These are phyloP conservation scores for Copidosoma aretas DNA, from an alignment of 2,888 invertebrate genomes.

Conservation along the genomic window DNA sequence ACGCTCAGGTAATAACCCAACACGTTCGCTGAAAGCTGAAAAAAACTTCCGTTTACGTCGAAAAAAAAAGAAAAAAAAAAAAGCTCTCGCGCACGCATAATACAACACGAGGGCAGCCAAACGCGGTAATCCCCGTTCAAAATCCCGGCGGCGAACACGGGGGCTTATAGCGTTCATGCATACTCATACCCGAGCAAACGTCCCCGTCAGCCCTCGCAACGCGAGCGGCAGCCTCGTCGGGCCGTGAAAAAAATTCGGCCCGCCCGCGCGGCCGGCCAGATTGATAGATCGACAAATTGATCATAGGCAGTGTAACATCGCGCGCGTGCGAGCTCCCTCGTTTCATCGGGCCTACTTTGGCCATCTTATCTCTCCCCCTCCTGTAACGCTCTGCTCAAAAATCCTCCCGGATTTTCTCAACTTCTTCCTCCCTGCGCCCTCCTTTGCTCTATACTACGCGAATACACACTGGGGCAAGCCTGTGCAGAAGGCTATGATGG, in stretches of 20 bases:
- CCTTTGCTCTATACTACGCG: not conserved
- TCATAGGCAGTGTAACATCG: constrained; percentile 7
- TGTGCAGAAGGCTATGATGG: too few relatives aligned
- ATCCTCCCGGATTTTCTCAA: constrained; percentile 9
- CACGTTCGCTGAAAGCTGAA: too few relatives aligned
- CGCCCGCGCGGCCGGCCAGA: constrained; percentile 3
- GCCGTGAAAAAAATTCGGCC: not conserved
- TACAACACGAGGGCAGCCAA: too few relatives aligned
- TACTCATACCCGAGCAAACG: too few relatives aligned
- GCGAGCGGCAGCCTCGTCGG: too few relatives aligned
- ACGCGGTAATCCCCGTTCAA: not conserved
- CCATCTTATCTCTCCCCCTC: constrained; percentile 6
- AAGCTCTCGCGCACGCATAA: too few relatives aligned
- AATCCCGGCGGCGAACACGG: too few relatives aligned
- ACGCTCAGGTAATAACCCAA: too few relatives aligned
- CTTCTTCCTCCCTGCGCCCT: not conserved
- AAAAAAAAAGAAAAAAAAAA: too few relatives aligned
- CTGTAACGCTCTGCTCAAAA: constrained; percentile 20
- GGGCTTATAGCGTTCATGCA: too few relatives aligned
- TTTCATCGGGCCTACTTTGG: not conserved
- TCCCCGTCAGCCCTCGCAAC: too few relatives aligned
- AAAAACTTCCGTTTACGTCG: too few relatives aligned
- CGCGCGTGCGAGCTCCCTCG: not conserved
- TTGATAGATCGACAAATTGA: constrained; percentile 40
- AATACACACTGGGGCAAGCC: not conserved